phyloP scores from a whole-genome alignment of 2,888 invertebrate genomes.

The Leucophora obtusa region DNA sequence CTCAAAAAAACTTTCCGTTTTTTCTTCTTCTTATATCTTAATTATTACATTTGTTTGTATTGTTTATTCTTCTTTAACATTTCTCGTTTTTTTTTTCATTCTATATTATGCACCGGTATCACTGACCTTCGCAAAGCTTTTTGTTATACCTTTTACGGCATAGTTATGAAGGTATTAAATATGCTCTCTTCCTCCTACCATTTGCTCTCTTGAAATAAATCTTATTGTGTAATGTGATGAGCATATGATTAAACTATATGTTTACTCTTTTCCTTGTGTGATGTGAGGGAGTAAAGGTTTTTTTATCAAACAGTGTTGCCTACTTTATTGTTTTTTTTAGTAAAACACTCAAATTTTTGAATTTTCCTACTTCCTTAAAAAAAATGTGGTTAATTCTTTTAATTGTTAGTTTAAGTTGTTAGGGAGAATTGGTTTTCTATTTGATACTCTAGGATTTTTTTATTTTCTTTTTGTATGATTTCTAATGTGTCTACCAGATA shows the following conservation, averaged over 20 bases:
- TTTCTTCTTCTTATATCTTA: not conserved
- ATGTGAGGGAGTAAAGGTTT: constrained; percentile 8
- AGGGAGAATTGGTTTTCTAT: too few species aligned
- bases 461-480: too few species aligned
- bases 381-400: too few species aligned
- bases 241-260: constrained; percentile 1
- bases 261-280: not conserved
- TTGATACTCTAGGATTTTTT: too few species aligned
- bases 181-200: constrained; percentile 14
- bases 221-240: constrained; percentile 1
- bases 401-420: too few species aligned
- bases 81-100: constrained; percentile 14
- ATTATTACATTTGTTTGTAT: constrained; percentile 6
- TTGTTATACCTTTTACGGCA: constrained; percentile 17
- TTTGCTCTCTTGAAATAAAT: not conserved
- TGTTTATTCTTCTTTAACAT: constrained; percentile 19
- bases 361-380: too few species aligned
- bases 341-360: too few species aligned
- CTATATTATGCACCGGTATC: constrained; percentile 58
- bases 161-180: not conserved
- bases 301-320: too few species aligned
- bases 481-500: too few species aligned
- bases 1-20: constrained; percentile 4
- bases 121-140: constrained; percentile 62
- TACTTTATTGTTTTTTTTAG: too few species aligned